phyloP scores from a whole-genome alignment of 2,113 vertebrate species.

The Tympanuchus pallidicinctus region DNA sequence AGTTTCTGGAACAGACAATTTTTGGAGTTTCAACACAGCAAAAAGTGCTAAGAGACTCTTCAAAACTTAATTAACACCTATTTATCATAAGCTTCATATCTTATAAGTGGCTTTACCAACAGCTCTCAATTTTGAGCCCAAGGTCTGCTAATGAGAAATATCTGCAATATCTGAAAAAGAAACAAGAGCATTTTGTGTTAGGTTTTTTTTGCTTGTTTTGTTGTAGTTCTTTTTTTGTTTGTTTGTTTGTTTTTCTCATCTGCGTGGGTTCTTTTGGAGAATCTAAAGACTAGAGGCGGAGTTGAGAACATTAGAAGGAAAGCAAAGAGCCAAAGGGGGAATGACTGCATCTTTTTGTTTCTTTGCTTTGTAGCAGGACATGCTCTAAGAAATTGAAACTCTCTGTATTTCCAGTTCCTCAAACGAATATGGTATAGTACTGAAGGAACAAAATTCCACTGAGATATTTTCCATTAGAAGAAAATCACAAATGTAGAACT shows the following conservation, averaged over 20 bases:
- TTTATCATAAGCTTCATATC: not conserved
- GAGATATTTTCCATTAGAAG: not conserved
- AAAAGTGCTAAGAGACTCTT: conserved; percentile 47
- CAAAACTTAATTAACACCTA: conserved; percentile 64
- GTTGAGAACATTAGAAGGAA: not conserved
- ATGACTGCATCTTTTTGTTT: not conserved
- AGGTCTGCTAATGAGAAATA: not conserved
- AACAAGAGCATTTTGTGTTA: not conserved
- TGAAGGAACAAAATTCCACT: not conserved
- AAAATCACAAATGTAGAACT: conserved; percentile 14
- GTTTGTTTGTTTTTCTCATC: not conserved
- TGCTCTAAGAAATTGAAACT: not conserved
- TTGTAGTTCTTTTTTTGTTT: no score
- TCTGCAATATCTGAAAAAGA: not conserved
- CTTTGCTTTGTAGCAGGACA: not conserved
- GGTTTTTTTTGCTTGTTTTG: not conserved
- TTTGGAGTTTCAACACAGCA: conserved; percentile 36
- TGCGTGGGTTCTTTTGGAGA: not conserved
- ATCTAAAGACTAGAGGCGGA: not conserved
- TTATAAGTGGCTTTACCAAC: conserved; percentile 16
- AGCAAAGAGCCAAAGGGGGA: not conserved
- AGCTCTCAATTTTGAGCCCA: not conserved
- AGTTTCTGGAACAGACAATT: conserved; percentile 39
- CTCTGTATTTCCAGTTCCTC: not conserved
- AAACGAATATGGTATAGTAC: not conserved